These are phyloP conservation scores for Spisula solida DNA, from an alignment of 2,888 invertebrate genomes.

Conservation along the genomic window DNA sequence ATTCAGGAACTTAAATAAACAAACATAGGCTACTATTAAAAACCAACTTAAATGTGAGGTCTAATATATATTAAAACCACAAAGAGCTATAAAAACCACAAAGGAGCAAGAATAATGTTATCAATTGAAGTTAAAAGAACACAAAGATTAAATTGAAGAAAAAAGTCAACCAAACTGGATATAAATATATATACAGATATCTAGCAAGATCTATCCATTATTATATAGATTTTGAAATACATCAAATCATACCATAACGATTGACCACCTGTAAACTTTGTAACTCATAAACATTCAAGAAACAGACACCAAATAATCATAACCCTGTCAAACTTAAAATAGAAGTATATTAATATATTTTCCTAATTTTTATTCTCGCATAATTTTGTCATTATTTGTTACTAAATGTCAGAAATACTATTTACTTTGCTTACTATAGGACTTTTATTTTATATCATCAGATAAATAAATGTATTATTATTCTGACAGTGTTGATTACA, in stretches of 20 bases:
- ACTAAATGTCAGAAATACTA: too few species aligned
- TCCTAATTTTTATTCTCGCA: too few species aligned
- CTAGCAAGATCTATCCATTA: conserved; percentile 4
- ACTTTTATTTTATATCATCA: too few species aligned
- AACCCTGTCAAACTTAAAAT: too few species aligned
- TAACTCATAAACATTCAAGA: background rate
- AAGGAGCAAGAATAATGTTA: background rate
- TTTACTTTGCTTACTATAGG: too few species aligned
- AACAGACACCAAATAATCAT: too few species aligned
- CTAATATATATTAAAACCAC: background rate
- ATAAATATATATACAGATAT: background rate
- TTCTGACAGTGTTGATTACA: too few species aligned
- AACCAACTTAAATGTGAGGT: background rate
- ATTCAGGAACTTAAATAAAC: background rate
- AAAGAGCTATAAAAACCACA: conserved; percentile 6
- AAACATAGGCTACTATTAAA: background rate
- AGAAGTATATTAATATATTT: too few species aligned
- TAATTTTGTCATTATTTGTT: too few species aligned
- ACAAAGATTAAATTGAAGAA: background rate
- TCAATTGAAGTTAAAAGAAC: background rate
- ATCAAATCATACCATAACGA: background rate
- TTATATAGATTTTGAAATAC: conserved; percentile 2
- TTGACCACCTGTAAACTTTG: conserved; percentile 1
- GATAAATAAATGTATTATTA: too few species aligned
- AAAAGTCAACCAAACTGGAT: background rate